phyloP scores from a whole-genome alignment of 2,888 invertebrate genomes.

The Melanotus villosus region DNA sequence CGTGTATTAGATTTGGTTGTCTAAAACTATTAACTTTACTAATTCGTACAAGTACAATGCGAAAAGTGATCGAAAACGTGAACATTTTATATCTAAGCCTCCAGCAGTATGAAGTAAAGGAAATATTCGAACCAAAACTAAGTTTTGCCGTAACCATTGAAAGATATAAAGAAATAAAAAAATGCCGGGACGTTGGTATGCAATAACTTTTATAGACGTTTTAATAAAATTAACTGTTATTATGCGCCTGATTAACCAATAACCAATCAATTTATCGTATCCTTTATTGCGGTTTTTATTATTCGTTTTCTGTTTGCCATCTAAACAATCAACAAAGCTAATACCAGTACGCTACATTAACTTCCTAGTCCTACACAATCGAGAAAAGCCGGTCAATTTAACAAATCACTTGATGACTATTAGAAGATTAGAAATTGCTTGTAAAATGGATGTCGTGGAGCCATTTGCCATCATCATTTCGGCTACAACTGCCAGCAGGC shows the following conservation, averaged over 20 bases:
- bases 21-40: too few species aligned
- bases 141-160: too few species aligned
- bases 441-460: slow-evolving; percentile 63
- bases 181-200: too few species aligned
- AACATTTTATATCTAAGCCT: too few species aligned
- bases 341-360: slow-evolving; percentile 38
- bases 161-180: too few species aligned
- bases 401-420: slow-evolving; percentile 64
- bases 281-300: slow-evolving; percentile 18
- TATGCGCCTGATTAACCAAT: too few species aligned
- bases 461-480: slow-evolving; percentile 65
- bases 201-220: too few species aligned
- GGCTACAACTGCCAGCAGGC: slow-evolving; percentile 61
- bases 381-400: slow-evolving; percentile 57
- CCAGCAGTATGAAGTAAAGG: too few species aligned
- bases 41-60: too few species aligned
- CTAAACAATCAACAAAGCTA: slow-evolving; percentile 15
- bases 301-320: slow-evolving; percentile 20
- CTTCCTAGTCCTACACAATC: slow-evolving; percentile 44
- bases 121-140: too few species aligned
- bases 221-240: neutral
- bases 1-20: too few species aligned
- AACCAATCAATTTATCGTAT: neutral
- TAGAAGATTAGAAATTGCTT: slow-evolving; percentile 64
- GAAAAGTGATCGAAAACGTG: too few species aligned